A percentile compares a stretch with the other conserved stretches of the same genome.
phyloP scores from a whole-genome alignment of 2,113 vertebrate genomes.

The Lagenorhynchus albirostris region DNA sequence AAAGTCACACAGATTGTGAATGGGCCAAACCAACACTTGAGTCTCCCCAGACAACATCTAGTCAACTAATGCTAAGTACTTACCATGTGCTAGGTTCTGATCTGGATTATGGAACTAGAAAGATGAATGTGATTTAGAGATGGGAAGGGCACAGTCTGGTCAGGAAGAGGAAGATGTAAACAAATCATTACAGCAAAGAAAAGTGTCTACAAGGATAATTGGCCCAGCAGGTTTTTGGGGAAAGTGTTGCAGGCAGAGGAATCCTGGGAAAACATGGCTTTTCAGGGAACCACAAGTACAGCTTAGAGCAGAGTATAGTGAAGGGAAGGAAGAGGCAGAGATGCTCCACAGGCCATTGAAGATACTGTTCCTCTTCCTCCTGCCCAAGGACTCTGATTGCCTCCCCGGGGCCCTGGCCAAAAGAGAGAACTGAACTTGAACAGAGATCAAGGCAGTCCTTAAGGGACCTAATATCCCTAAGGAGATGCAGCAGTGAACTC shows the following conservation, averaged over 20 bases:
- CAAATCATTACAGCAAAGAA: background rate
- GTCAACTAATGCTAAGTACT: background rate
- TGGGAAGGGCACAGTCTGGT: background rate
- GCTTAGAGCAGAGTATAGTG: background rate
- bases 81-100: background rate
- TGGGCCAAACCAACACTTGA: background rate
- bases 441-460: background rate
- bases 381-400: background rate
- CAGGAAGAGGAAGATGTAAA: background rate
- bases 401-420: background rate
- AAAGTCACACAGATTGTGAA: background rate
- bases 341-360: background rate
- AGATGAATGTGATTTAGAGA: background rate
- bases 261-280: background rate
- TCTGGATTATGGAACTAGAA: background rate
- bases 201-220: background rate
- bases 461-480: background rate
- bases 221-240: background rate
- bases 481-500: constrained; percentile 25
- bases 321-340: background rate
- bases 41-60: background rate
- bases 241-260: background rate
- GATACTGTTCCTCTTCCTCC: background rate
- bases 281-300: background rate
- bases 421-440: background rate